Evolutionary conservation across 2,888 invertebrate genomes (phyloP), one percentile per base, ranked within the genome.

Genomic region (Dusona sp.): DNA sequence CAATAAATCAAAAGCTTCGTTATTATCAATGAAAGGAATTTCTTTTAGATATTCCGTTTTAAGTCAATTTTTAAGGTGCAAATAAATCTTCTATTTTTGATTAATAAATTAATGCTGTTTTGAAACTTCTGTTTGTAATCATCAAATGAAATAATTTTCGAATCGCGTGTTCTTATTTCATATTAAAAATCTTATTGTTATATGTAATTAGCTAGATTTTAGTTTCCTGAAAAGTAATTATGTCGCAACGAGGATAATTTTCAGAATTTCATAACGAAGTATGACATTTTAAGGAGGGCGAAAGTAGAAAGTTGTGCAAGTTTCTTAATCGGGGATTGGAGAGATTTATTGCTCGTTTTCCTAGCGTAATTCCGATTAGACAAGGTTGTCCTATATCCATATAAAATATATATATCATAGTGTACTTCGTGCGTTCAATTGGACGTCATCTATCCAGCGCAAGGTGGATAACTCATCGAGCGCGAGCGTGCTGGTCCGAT

Each of bases 391-490:
- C 65, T 65, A 72, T 79, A 72, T 36, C 13, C 78, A 67, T 61
- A n/a, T 61, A 68, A 22, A 33, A 36, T 22, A 48, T 51, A 19
- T 54, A 54, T 29, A 19, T 48, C 70, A 70, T 25, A 29, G 79
- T 79, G 38, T 73, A 54, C 68, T 36, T 65, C 75, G 73, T 75
- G 79, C 57, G 57, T 54, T 70, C 64, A 72, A 77, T 79, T 72
- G 65, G 36, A 77, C 61, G 77, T 51, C 61, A 70, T 70, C 75
- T 77, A 77, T 84, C 45, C 70, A 80, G 72, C 77, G 78, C 73
- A 70, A 83, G 84, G 79, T 36, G 89, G 85, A 88, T 87, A 88
- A 87, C 88, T 89, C 84, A 84, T 89, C 82, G 87, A 78, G 87
- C 84, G 51, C 67, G 83, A 84, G 88, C 85, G 87, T 83, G 79